Evolutionary conservation across 2,113 vertebrate species (phyloP).

Genomic region (Malurus elegans): DNA sequence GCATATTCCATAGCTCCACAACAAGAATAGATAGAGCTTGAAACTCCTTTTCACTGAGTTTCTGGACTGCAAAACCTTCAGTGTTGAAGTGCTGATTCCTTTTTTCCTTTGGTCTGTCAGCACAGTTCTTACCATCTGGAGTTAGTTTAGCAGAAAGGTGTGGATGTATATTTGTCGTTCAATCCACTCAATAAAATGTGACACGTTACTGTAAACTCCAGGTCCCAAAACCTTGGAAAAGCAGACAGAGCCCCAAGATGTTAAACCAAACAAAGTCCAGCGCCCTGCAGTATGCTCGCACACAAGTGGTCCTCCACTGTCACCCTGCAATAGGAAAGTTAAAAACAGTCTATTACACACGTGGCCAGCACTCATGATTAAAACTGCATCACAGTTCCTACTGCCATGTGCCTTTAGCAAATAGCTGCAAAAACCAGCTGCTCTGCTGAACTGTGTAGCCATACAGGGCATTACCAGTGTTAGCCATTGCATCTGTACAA

Average conservation of each 20-base stretch:
- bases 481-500: background rate
- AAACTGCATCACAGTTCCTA: background rate
- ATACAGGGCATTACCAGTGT: background rate
- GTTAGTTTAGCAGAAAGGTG: conserved; percentile 80
- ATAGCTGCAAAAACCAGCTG: background rate
- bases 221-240: conserved; percentile 90
- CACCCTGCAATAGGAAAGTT: conserved; percentile 72
- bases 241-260: conserved; percentile 91
- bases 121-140: background rate
- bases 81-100: background rate
- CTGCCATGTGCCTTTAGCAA: background rate
- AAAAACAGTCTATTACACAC: background rate
- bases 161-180: conserved; percentile 89
- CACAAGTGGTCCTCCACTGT: conserved; percentile 91
- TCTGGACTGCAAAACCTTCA: background rate
- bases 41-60: background rate
- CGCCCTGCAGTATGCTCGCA: conserved; percentile 79
- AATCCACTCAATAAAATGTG: conserved; percentile 90
- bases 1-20: background rate
- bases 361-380: background rate
- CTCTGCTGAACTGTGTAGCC: background rate
- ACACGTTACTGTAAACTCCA: conserved; percentile 91
- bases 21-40: background rate
- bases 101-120: background rate
- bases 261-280: conserved; percentile 91